Conservation (phyloP, 2,113 vertebrate genomes). For the Leucopsar rothschildi region DNA sequence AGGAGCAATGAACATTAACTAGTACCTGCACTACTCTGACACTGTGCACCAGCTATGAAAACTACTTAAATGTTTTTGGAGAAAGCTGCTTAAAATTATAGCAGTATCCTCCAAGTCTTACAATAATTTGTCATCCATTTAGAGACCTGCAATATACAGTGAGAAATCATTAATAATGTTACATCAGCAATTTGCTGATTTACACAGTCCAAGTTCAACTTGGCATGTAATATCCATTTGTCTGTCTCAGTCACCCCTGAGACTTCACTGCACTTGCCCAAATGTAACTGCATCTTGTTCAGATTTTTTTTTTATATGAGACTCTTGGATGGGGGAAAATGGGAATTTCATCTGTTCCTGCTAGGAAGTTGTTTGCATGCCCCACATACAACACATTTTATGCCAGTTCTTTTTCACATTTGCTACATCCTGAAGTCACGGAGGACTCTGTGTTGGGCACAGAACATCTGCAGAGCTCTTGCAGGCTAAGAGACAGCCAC, state of each 20-base stretch:
- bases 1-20: not conserved
- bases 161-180: not conserved
- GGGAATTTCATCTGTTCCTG: not conserved
- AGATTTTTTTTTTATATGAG: not conserved
- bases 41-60: not conserved
- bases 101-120: not conserved
- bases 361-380: not conserved
- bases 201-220: not conserved
- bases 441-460: not conserved
- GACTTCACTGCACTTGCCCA: not conserved
- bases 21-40: not conserved
- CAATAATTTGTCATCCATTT: not conserved
- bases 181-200: not conserved
- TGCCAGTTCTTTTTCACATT: not conserved
- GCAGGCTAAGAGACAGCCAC: not conserved
- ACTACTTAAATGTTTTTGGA: not conserved
- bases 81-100: not conserved
- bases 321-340: not conserved
- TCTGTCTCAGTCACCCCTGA: not conserved
- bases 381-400: not conserved
- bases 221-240: not conserved
- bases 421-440: not conserved
- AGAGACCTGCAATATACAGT: not conserved
- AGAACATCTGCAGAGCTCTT: not conserved
- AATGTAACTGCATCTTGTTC: not conserved